Percentiles rank a stretch among this genome's conserved stretches.
Evolutionary conservation across 35 echinoderm and acorn worm genomes (phyloP).

Genomic region (Acanthaster planci): DNA sequence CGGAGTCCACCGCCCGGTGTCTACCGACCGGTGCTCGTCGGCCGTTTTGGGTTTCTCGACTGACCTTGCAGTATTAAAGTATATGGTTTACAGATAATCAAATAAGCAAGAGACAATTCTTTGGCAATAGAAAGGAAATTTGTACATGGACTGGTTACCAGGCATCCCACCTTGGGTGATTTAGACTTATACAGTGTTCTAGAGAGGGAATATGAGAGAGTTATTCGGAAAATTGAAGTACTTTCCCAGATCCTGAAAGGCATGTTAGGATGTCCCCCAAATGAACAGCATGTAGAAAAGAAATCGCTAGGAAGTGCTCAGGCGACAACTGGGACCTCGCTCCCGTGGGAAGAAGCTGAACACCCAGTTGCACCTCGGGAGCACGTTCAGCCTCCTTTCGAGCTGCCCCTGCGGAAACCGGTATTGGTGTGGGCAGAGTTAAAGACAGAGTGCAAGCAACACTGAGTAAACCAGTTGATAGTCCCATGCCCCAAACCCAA

Average conservation of each 20-base stretch:
- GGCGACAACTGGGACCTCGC: no score
- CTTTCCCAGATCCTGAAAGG: not conserved
- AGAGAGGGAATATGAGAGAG: not conserved
- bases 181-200: not conserved
- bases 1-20: constrained; percentile 4
- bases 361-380: no score
- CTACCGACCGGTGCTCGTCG: not conserved
- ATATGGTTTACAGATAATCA: not conserved
- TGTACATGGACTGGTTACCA: not conserved
- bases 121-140: not conserved
- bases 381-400: no score
- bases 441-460: no score
- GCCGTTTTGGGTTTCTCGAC: not conserved
- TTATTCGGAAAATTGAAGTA: not conserved
- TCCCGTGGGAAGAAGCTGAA: no score
- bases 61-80: not conserved
- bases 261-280: not conserved
- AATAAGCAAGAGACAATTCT: not conserved
- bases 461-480: no score
- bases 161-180: not conserved
- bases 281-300: no score
- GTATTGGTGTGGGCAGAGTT: no score
- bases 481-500: no score
- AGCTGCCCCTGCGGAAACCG: no score
- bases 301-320: no score